Base-by-base conservation (phyloP, 2,888 invertebrate species). In the Drosophila trichaetosa region DNA sequence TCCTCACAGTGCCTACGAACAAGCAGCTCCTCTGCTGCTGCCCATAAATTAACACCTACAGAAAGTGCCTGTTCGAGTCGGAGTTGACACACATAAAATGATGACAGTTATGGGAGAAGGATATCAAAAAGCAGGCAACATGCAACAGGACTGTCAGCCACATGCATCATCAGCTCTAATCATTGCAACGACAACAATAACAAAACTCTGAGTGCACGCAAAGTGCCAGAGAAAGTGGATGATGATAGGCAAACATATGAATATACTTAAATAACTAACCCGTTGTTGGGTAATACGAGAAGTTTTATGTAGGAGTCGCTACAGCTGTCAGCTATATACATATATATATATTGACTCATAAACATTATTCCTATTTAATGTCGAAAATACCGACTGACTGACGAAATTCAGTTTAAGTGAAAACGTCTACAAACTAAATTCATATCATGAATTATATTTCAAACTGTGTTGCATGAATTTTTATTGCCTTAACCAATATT, bases 21-120 rank as follows among this genome's bases (percentile, higher is more conserved):
- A 34, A 36, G 53, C 61, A 63, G 53, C 58, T 76, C 61, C 66
- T 58, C 71, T 60, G 71, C 34, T 62, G 70, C 34, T 62, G 70
- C 34, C 56, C 76, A 90, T 90, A 90, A 90, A 89, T 90, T 90
- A 89, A 83, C 90, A 90, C 90, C 89, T 85, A 80, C 76, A 58
- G 64, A 68, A 51, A 79, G 71, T 57, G 57, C 4, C 54, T 29
- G 16, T n/a, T 4, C 13, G 29, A 49, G 57, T 36, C 52, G 38
- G 24, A 21, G 69, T 68, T 70, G 74, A 65, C 68, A 69, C 38
- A 66, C 60, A 76, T 69, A 60, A 70, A 73, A 83, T 69, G 83
- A 75, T 85, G 87, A 90, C 90, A 88, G 76, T 83, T 84, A 89
- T 90, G 86, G 76, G 67, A 79, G 82, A 88, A 90, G 90, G 87